Base-by-base conservation (phyloP, 1,140 invertebrate genomes). In the Aethina tumida region DNA sequence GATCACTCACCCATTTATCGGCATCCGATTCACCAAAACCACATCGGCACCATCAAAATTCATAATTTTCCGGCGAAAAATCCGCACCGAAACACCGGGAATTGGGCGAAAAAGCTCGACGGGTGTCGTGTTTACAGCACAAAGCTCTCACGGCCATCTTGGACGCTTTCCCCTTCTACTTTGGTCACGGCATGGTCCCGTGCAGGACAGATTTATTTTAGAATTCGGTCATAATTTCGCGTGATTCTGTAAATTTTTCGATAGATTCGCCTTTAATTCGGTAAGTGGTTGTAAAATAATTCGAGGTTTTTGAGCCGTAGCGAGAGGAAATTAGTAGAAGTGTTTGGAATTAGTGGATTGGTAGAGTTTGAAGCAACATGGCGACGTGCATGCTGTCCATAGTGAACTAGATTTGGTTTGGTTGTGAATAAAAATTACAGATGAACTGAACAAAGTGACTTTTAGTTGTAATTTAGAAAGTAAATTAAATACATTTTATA, bases 91-190 rank as follows among this genome's bases (percentile, higher is more conserved):
- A n/a, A n/a, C n/a, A n/a, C n/a, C n/a, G n/a, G n/a, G n/a, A n/a
- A n/a, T n/a, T n/a, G n/a, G n/a, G n/a, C n/a, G 8, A 31, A 13
- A 31, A 17, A n/a, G 16, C 29, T n/a, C 9, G 9, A 17, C 29
- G 2, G 8, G 29, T n/a, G 10, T 24, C 5, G 15, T 24, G 26
- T 39, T 41, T 24, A 4, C 31, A 18, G 7, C 6, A 12, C 22
- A 12, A 9, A 41, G 27, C 41, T 20, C 18, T 21, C 39, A 36
- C 54, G 41, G 54, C 54, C 54, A 56, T 56, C 42, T 56, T 56
- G 54, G 39, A 49, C 30, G 38, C 34, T 39, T 46, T 47, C 52
- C 49, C 52, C 49, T 46, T 40, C n/a, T n/a, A 42, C 45, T 37
- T 24, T 39, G n/a, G 10, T 27, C 19, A 29, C 20, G n/a, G 9